Evolutionary conservation across 2,888 invertebrate genomes (phyloP).

Genomic region (Oconnorella tubifera): DNA sequence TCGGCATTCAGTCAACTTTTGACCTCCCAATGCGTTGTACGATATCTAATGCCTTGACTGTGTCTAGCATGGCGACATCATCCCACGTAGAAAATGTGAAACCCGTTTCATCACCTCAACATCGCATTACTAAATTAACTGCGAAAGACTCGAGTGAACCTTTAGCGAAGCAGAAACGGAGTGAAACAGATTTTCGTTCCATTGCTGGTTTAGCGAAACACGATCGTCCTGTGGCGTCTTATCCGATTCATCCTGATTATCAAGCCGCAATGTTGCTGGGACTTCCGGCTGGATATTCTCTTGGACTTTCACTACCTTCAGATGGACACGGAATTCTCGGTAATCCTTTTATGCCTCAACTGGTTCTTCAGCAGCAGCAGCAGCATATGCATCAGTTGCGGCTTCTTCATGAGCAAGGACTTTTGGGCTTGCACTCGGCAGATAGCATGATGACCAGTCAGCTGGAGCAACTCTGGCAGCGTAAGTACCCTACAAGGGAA

Average conservation of each 20-base stretch:
- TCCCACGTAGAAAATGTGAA: too few relatives aligned
- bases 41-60: too few relatives aligned
- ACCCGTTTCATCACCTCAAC: too few relatives aligned
- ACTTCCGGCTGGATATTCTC: neutral
- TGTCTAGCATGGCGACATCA: too few relatives aligned
- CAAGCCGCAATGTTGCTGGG: neutral
- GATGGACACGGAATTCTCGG: neutral
- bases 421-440: neutral
- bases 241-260: neutral
- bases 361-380: constrained; percentile 13
- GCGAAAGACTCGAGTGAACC: too few relatives aligned
- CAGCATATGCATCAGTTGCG: constrained; percentile 22
- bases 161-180: too few relatives aligned
- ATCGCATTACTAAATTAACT: too few relatives aligned
- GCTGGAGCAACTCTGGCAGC: constrained; percentile 52
- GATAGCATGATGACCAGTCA: constrained; percentile 38
- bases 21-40: too few relatives aligned
- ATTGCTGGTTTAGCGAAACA: too few relatives aligned
- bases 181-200: too few relatives aligned
- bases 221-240: neutral
- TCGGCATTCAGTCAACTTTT: too few relatives aligned
- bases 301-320: neutral
- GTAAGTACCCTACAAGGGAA: constrained; percentile 48
- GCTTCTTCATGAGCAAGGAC: constrained; percentile 12
- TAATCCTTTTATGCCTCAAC: constrained; percentile 4